A percentile compares a stretch with the other conserved stretches of the same genome.
These are phyloP conservation scores for Melanotaenia boesemani DNA, from an alignment of 2,797 vertebrate species.

Conservation along the genomic window DNA sequence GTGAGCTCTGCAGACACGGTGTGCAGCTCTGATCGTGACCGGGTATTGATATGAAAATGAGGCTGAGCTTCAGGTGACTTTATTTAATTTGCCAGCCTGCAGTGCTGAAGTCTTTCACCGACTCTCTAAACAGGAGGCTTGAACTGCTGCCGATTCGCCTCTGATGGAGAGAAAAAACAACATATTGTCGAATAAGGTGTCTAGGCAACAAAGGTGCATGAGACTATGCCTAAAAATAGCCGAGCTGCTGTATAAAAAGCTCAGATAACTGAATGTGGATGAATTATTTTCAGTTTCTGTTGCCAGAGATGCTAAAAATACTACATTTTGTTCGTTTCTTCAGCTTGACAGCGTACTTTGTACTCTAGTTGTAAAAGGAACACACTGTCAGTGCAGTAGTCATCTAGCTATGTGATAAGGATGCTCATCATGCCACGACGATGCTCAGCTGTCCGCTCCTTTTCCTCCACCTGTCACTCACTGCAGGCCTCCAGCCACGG, in stretches of 20 bases:
- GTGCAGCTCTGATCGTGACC: constrained; percentile 21
- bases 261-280: constrained; percentile 51
- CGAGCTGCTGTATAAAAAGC: constrained; percentile 38
- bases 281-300: constrained; percentile 56
- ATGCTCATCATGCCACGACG: constrained; percentile 36
- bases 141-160: constrained; percentile 28
- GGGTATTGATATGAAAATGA: constrained; percentile 50
- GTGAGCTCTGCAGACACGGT: constrained; percentile 8
- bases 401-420: constrained; percentile 38
- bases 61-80: constrained; percentile 6
- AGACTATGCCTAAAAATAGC: constrained; percentile 75
- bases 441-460: constrained; percentile 59
- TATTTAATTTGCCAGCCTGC: constrained; percentile 12
- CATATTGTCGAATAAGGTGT: constrained; percentile 62
- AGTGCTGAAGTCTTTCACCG: background rate
- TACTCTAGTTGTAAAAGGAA: constrained; percentile 45
- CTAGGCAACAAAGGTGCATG: constrained; percentile 75
- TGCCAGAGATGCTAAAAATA: constrained; percentile 61
- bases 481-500: constrained; percentile 20
- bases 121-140: constrained; percentile 19
- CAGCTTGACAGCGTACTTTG: constrained; percentile 30
- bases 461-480: constrained; percentile 60
- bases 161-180: constrained; percentile 32
- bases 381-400: constrained; percentile 50
- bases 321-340: constrained; percentile 11